Base-by-base conservation (phyloP, 1,140 invertebrate genomes). In the Drosophila carrolli region DNA sequence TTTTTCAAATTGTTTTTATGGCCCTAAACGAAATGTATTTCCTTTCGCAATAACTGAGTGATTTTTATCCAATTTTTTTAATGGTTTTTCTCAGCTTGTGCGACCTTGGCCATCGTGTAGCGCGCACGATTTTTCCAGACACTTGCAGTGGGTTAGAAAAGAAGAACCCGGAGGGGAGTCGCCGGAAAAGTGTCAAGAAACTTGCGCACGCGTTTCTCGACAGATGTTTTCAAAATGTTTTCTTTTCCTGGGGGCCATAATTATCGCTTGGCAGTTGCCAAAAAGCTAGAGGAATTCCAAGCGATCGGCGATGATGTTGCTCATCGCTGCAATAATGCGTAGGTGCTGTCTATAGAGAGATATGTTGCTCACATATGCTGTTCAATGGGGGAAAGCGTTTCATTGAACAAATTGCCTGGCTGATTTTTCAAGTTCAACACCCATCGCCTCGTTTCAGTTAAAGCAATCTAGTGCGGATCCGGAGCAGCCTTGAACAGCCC, bases 391-490 rank as follows among this genome's bases (percentile, higher is more conserved):
- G 23, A 23, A 23, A 23, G 37, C 11, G 16, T 50, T 60, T 43
- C 55, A 77, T 77, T 53, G 50, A 77, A 37, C 27, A 72, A 72
- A 65, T 43, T 40, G 41, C 23, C 44, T 19, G 58, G 50, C 57
- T 78, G 84, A 83, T 71, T 40, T 89, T 89, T 89, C 80, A 89
- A 88, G 84, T 84, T 88, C 85, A 89, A 61, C n/a, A 63, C 41
- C 19, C 23, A 38, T 55, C 14, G 32, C 9, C n/a, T 76, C 11
- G 35, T 65, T 68, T 63, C 63, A 84, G 81, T 70, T 84, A 48
- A 84, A 84, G 59, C 56, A 68, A 61, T 65, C 63, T 50, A 67
- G 76, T 47, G 58, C 48, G 73, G 54, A 75, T 40, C 50, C 41
- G 71, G 44, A 66, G 35, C 56, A 62, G 44, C 55, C 70, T 54